Base-by-base conservation (phyloP, 2,113 vertebrate genomes). In the Phrynosoma platyrhinos region DNA sequence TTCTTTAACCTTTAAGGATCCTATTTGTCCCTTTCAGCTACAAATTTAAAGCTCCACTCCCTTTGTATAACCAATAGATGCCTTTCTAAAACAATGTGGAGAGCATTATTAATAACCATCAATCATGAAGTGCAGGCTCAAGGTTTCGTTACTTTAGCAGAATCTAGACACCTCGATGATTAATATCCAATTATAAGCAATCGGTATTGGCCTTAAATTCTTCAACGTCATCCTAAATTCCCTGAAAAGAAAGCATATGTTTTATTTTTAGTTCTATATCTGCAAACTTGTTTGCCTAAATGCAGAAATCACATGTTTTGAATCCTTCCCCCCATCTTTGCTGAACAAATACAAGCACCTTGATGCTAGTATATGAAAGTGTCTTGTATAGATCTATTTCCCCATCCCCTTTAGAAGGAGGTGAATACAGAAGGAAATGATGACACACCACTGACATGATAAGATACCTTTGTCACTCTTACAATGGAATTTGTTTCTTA, bases 1-100 rank as follows among this genome's bases (percentile, higher is more conserved):
- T 88, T 88, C 81, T 88, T 83, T 88, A 88, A 88, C 87, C 81
- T 88, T 88, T 88, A 88, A 78, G 87, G 82, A 52, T 78, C 87
- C 87, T 88, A 88, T 88, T 88, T 88, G 75, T 83, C 72, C 87
- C 81, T 88, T 88, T 88, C 80, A 78, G 47, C 75, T 40, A 78
- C 75, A 78, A 47, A 88, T 78, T 83, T 83, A 88, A 83, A 88
- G 87, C 74, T 82, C 72, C 23, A 68, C 87, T 88, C 81, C 81
- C 74, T 83, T 88, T 83, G 62, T 83, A 88, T 68, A 88, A 77
- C 80, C 58, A 88, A 88, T 77, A 1, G 62, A 78, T 40, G 42
- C 81, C 47, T 55, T 83, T 78, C 87, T 83, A 77, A 88, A 88
- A 88, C 87, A 88, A 88, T 83, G 74, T 78, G 81, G 42, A 83